Conservation (phyloP, 2,888 invertebrate genomes). For the Agonopterix subpropinquella region DNA sequence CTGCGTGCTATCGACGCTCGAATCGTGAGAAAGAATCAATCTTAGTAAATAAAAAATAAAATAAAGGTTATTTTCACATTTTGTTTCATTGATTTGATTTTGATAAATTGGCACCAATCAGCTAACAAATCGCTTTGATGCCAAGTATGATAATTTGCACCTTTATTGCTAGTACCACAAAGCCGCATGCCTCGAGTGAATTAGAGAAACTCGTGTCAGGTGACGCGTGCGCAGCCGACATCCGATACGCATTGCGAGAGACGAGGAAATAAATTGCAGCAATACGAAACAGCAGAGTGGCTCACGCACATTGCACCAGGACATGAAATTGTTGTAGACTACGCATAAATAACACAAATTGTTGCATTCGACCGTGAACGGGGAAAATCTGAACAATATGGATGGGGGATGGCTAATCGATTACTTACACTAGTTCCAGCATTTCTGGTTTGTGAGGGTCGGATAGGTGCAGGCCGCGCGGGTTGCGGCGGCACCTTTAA, state of each 20-base stretch:
- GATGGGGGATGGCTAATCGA: background rate
- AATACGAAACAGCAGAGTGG: constrained; percentile 30
- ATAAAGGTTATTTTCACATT: no score
- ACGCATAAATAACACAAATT: constrained; percentile 3
- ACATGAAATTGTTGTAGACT: constrained; percentile 27
- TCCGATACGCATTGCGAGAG: constrained; percentile 58
- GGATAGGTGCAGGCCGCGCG: constrained; percentile 54
- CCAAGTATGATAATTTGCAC: no score
- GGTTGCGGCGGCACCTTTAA: constrained; percentile 66
- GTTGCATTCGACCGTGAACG: constrained; percentile 4
- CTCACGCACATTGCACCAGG: constrained; percentile 40
- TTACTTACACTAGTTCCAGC: constrained; percentile 57
- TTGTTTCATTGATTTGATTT: background rate
- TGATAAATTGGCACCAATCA: background rate
- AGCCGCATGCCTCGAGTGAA: constrained; percentile 23
- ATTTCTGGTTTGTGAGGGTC: constrained; percentile 51
- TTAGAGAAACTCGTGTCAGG: constrained; percentile 46
- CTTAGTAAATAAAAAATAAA: no score
- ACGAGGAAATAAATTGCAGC: constrained; percentile 53
- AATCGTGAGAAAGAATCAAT: constrained; percentile 4
- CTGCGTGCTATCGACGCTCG: background rate
- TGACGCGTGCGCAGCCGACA: constrained; percentile 50
- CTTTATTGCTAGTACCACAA: constrained; percentile 11
- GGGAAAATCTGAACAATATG: constrained; percentile 1
- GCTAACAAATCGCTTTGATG: background rate